phyloP scores from a whole-genome alignment of 2,113 vertebrate species.

The Campylorhamphus procurvoides region DNA sequence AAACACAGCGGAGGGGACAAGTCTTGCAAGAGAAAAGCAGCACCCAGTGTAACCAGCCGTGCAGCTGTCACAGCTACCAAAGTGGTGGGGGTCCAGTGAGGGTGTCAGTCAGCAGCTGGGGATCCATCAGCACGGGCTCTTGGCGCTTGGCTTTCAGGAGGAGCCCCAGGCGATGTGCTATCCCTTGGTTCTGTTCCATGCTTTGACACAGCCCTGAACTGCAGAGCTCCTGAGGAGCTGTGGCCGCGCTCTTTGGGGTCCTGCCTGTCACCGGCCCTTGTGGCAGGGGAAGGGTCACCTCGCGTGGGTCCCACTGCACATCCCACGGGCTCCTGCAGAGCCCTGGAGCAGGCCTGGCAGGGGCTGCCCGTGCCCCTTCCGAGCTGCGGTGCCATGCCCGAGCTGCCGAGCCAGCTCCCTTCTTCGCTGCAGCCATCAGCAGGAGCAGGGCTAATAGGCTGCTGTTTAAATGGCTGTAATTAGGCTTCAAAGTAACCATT shows the following conservation, averaged over 20 bases:
- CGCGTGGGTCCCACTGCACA: rapidly evolving
- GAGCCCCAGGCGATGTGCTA: neutral
- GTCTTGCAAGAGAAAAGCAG: neutral
- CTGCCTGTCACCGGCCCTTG: neutral
- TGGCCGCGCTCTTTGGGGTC: neutral
- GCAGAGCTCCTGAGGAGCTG: neutral
- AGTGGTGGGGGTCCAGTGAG: neutral
- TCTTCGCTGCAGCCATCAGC: neutral
- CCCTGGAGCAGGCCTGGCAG: neutral
- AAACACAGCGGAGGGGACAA: neutral
- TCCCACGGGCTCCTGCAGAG: no score
- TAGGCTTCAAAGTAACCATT: slow-evolving; percentile 64
- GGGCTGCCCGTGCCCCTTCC: neutral
- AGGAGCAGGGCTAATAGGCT: slow-evolving; percentile 9
- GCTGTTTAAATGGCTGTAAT: slow-evolving; percentile 33
- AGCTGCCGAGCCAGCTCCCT: neutral
- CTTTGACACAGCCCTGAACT: neutral
- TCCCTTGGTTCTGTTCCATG: neutral
- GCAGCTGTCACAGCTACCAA: rapidly evolving
- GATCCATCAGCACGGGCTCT: neutral
- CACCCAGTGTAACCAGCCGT: neutral
- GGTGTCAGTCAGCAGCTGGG: neutral
- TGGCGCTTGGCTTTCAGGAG: neutral
- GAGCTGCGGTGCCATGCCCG: neutral
- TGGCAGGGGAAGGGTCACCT: rapidly evolving